Evolutionary conservation across 2,888 invertebrate species (phyloP), one percentile per base, ranked within the genome.

Genomic region (Pegoplata infirma): DNA sequence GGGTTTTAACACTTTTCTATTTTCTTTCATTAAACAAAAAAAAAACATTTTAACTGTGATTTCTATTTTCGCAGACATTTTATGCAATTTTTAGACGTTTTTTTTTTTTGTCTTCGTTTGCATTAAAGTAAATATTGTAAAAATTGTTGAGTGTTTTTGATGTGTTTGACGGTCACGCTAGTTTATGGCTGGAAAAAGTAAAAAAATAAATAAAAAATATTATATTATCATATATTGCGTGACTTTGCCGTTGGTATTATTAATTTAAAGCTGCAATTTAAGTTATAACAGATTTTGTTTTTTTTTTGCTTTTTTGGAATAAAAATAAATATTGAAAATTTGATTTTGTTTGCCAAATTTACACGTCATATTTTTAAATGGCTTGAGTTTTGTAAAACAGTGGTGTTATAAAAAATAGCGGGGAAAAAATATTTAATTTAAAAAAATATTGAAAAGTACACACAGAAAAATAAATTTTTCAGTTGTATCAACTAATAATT

Each of bases 161-260:
- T 40, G 12, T 40, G 36, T 40, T n/a, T 40, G 36, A 40, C 36
- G 36, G 36, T n/a, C 36, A 40, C 36, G 36, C 36, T 40, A 40
- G 36, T n/a, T 40, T 40, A 40, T 40, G 36, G 36, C 36, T 40
- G 36, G 36, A 40, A 12, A 40, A 40, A 5, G 12, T 5, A 12
- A n/a, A 40, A 12, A 40, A 40, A 40, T n/a, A n/a, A n/a, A n/a
- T n/a, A n/a, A n/a, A n/a, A n/a, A n/a, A n/a, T n/a, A n/a, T n/a
- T n/a, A 40, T 40, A 40, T 71, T 64, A 58, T 71, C 56, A 71
- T 67, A 67, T 75, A 75, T 79, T 79, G 79, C 79, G 79, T 79
- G 79, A 75, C 75, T 79, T 25, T 49, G 61, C 61, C 64, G 64
- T 69, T 78, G 47, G 66, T 44, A 25, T 76, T 46, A 51, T 55